Evolutionary conservation across 2,113 vertebrate species (phyloP).

Genomic region (Labrus mixtus): DNA sequence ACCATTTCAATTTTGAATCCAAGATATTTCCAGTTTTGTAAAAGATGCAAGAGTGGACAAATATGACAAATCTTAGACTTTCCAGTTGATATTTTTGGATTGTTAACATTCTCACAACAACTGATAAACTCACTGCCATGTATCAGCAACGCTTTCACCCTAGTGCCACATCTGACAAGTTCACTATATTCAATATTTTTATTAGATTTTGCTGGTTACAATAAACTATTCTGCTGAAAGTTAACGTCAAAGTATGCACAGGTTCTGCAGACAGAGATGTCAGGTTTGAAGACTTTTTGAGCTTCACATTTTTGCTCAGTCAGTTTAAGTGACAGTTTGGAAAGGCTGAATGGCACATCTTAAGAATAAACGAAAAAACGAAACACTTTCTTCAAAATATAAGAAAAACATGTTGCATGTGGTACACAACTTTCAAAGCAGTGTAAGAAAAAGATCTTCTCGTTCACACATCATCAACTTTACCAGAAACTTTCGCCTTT

Average conservation of each 20-base stretch:
- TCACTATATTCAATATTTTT: neutral
- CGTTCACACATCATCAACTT: slow-evolving; percentile 1
- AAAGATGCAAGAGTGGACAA: neutral
- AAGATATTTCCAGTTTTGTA: neutral
- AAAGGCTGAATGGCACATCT: no score
- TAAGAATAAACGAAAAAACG: no score
- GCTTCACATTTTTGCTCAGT: no score
- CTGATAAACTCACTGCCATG: neutral
- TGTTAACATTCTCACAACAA: no score
- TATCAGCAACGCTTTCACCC: no score
- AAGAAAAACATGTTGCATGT: neutral
- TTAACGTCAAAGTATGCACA: no score
- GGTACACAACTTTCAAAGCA: slow-evolving; percentile 6
- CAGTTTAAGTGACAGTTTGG: no score
- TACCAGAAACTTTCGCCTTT: slow-evolving; percentile 94
- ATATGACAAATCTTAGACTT: neutral
- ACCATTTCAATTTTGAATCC: neutral
- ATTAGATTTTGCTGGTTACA: no score
- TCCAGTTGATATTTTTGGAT: neutral
- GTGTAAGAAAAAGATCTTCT: neutral
- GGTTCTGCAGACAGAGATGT: no score
- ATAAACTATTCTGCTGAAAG: no score
- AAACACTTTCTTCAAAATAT: neutral
- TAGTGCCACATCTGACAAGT: neutral
- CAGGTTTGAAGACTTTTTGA: no score